Conservation (phyloP, 2,113 vertebrate species). For the Oncorhynchus keta region DNA sequence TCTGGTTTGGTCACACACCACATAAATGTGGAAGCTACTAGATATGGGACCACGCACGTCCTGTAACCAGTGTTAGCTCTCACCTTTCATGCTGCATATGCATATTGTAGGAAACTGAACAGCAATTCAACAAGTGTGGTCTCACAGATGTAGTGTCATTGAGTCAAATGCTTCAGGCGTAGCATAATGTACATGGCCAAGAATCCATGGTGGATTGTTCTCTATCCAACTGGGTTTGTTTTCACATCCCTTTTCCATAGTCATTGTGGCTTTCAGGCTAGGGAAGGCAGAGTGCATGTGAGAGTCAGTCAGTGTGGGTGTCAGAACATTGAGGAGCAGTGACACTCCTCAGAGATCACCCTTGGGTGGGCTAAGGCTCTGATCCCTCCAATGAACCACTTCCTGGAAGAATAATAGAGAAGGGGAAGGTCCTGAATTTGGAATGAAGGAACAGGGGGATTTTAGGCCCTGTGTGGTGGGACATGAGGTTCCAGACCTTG, state of each 20-base stretch:
- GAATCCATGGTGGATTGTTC: constrained; percentile 47
- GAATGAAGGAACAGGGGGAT: constrained; percentile 22
- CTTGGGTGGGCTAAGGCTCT: constrained; percentile 51
- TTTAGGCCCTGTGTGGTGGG: constrained; percentile 21
- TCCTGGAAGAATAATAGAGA: constrained; percentile 33
- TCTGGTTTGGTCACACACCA: background rate
- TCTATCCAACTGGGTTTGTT: constrained; percentile 50
- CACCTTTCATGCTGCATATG: background rate
- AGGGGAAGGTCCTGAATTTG: constrained; percentile 2
- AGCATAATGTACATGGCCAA: constrained; percentile 25
- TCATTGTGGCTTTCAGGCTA: constrained; percentile 43
- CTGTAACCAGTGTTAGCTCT: background rate
- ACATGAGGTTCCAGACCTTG: constrained; percentile 38
- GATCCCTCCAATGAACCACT: constrained; percentile 40
- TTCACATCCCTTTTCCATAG: constrained; percentile 49
- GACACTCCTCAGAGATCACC: constrained; percentile 39
- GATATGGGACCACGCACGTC: background rate
- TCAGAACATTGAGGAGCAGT: constrained; percentile 25
- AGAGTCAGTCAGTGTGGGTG: constrained; percentile 26
- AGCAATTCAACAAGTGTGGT: background rate
- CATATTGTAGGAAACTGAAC: constrained; percentile 48
- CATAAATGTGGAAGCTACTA: background rate
- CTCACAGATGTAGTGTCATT: background rate
- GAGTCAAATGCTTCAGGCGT: constrained; percentile 54
- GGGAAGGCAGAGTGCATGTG: constrained; percentile 22